Evolutionary conservation across 2,113 vertebrate genomes (phyloP), one percentile per base, ranked within the genome.

Genomic region (Leuciscus idus): DNA sequence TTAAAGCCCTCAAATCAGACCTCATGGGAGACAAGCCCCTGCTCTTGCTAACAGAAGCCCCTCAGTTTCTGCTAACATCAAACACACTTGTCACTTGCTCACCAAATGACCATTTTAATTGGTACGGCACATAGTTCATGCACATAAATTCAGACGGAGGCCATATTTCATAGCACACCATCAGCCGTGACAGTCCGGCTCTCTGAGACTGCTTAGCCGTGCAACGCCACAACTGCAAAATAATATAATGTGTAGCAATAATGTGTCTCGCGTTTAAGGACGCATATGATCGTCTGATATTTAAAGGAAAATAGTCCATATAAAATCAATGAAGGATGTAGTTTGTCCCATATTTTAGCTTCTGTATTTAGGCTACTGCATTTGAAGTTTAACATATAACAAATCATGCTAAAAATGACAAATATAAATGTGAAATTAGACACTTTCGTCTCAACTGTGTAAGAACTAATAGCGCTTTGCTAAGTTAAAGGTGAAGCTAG

Each of bases 71-170:
- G 52, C 84, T 70, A 66, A 64, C 86, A 84, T 87, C 79, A 79
- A 85, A 87, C 83, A 83, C 74, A 87, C 74, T 87, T 89, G 88
- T 89, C 86, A 87, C 83, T 87, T 66, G 84, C 26, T 84, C 86
- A 79, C 86, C 88, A 83, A 87, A 89, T 83, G 85, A 70, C 86
- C 88, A 68, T 79, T 89, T 86, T 89, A 89, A 89, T 85, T 89
- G 88, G 88, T 87, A 77, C 73, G 43, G 87, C 64, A 48, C 78
- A 73, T 80, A 79, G 73, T 85, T 89, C 88, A 87, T 85, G 86
- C 86, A 77, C 88, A 87, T 87, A 79, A 85, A 89, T 89, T 89
- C 83, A 75, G 64, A 62, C 43, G n/a, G 59, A 83, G 50, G 80
- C 72, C 85, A 87, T 83, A 87, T 89, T 89, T 83, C 85, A 89